Conservation (phyloP, 1,140 invertebrate genomes). For the Araneus ventricosus region DNA sequence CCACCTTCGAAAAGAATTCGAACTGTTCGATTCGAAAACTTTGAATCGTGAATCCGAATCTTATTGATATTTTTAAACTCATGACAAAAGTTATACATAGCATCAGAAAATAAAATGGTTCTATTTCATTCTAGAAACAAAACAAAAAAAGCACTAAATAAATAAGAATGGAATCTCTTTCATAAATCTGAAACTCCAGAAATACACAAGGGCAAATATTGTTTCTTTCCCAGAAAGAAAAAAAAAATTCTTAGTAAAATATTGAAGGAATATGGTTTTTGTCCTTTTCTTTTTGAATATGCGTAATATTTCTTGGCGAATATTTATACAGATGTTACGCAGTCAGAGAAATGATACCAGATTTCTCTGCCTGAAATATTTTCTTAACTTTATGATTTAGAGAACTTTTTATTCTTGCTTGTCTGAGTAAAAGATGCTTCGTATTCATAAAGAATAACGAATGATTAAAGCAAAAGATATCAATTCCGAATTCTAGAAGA, state of each 20-base stretch:
- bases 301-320: neutral
- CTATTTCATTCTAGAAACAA: neutral
- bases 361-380: neutral
- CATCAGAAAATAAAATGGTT: neutral
- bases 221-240: neutral
- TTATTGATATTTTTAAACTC: slow-evolving; percentile 17
- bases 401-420: neutral
- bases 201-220: slow-evolving; percentile 24
- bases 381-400: neutral
- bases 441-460: too few species aligned
- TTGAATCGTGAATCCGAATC: slow-evolving; percentile 16
- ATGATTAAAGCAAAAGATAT: too few species aligned
- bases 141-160: neutral
- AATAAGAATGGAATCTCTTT: neutral
- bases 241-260: neutral
- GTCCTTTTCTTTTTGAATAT: neutral
- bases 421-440: too few species aligned
- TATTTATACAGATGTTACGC: slow-evolving; percentile 24
- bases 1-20: neutral
- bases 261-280: neutral
- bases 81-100: neutral
- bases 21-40: neutral
- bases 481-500: too few species aligned
- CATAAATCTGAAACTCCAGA: slow-evolving; percentile 11
- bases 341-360: neutral